These are phyloP conservation scores for Blastobasis lacticolella DNA, from an alignment of 2,888 invertebrate genomes.

Conservation along the genomic window DNA sequence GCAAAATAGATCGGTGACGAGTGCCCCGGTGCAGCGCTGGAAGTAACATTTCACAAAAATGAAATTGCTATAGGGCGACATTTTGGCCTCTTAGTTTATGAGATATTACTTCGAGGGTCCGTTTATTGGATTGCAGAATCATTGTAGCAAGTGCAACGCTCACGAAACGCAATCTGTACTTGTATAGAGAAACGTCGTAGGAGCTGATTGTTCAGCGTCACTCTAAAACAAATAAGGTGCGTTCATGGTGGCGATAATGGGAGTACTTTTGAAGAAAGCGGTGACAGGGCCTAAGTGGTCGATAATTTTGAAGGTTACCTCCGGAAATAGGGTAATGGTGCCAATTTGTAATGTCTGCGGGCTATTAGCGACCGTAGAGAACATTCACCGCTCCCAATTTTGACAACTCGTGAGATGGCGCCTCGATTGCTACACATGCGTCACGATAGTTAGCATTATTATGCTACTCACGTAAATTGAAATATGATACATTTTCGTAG, in stretches of 20 bases:
- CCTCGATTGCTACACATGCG: slow-evolving; percentile 34
- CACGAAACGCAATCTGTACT: slow-evolving; percentile 10
- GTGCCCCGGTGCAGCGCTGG: slow-evolving; percentile 33
- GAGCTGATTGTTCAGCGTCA: slow-evolving; percentile 29
- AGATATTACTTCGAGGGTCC: slow-evolving; percentile 34
- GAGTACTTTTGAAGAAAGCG: slow-evolving; percentile 17
- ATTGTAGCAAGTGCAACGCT: slow-evolving; percentile 12
- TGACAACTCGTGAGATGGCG: slow-evolving; percentile 55
- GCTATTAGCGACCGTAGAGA: slow-evolving; percentile 25
- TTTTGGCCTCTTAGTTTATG: slow-evolving; percentile 45
- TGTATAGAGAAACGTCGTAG: slow-evolving; percentile 15
- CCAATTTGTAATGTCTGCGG: slow-evolving; percentile 45
- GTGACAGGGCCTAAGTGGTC: slow-evolving; percentile 36
- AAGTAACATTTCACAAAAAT: slow-evolving; percentile 64
- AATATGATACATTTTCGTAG: too few species aligned
- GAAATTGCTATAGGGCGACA: slow-evolving; percentile 61
- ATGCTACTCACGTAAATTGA: too few species aligned
- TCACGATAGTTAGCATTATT: slow-evolving; percentile 28
- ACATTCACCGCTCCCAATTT: slow-evolving; percentile 44
- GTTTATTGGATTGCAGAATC: slow-evolving; percentile 24
- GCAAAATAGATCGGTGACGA: slow-evolving; percentile 69
- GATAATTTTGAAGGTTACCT: slow-evolving; percentile 36
- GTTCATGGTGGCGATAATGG: slow-evolving; percentile 10
- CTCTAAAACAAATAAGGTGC: slow-evolving; percentile 22
- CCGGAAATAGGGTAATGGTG: slow-evolving; percentile 41